Percentiles rank a stretch among this genome's conserved stretches.
Conservation (phyloP, 2,888 invertebrate genomes). For the Aspidiotus rigidus region DNA sequence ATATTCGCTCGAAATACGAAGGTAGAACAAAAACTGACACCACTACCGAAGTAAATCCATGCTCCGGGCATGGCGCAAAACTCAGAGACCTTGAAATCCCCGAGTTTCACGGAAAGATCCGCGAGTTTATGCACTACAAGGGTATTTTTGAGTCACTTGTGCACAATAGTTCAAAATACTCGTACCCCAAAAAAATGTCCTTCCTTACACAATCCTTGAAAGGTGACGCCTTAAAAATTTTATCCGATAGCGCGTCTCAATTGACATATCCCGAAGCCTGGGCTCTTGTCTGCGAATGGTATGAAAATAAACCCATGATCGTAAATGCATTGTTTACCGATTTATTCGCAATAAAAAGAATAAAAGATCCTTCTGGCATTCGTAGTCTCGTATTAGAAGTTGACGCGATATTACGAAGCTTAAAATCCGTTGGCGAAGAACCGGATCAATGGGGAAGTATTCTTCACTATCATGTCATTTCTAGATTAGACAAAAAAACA, state of each 20-base stretch:
- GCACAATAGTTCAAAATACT: neutral
- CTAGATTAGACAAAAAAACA: neutral
- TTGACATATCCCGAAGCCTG: neutral
- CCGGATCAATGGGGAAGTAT: neutral
- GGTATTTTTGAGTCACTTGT: neutral
- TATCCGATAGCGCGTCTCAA: neutral
- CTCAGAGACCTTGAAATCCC: neutral
- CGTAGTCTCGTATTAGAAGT: neutral
- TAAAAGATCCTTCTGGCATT: neutral
- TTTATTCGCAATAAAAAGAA: neutral
- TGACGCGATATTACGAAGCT: neutral
- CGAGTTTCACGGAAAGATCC: neutral
- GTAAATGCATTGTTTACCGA: no score
- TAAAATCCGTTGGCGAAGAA: neutral
- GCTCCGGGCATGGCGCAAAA: neutral
- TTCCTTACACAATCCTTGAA: neutral
- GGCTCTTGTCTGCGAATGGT: neutral
- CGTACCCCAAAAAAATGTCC: neutral
- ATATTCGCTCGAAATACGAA: no score
- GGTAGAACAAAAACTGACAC: neutral
- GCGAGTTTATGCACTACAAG: neutral
- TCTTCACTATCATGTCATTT: neutral
- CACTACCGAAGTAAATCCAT: neutral
- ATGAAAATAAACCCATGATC: neutral
- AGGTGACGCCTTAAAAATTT: neutral